Evolutionary conservation across 2,888 invertebrate species (phyloP).

Genomic region (Chrysolina haemoptera): DNA sequence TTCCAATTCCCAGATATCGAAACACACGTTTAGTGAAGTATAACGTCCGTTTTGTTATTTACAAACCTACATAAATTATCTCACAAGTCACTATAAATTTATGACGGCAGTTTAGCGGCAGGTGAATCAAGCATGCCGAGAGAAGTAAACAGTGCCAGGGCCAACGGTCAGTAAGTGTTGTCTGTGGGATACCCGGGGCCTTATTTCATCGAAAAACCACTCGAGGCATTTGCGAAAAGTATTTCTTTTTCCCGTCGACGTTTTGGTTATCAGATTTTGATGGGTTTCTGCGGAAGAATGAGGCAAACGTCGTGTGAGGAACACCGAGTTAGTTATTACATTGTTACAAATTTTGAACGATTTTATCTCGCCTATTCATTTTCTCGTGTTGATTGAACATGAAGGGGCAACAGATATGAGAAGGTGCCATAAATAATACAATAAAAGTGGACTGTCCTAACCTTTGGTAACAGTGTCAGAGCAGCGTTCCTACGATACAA

Average conservation of each 20-base stretch:
- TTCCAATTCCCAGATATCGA: conserved; percentile 30
- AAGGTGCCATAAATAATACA: not conserved
- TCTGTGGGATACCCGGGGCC: not conserved
- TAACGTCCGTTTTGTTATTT: conserved; percentile 57
- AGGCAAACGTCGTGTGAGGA: conserved; percentile 1
- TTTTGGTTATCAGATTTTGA: conserved; percentile 17
- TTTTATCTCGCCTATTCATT: not conserved
- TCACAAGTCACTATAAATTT: conserved; percentile 54
- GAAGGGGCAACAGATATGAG: not conserved
- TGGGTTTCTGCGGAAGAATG: conserved; percentile 6
- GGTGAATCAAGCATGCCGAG: conserved; percentile 55
- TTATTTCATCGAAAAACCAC: conserved; percentile 18
- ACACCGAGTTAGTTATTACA: conserved; percentile 1
- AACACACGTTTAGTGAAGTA: conserved; percentile 29
- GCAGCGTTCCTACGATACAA: too few relatives aligned
- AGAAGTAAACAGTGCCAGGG: conserved; percentile 17
- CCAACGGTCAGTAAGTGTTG: conserved; percentile 41
- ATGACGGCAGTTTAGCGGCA: conserved; percentile 62
- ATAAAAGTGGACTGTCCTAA: too few relatives aligned
- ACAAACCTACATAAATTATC: conserved; percentile 63
- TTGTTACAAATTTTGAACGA: not conserved
- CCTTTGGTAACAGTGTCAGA: too few relatives aligned
- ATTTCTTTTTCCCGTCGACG: not conserved
- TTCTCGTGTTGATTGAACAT: not conserved
- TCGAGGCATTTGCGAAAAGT: conserved; percentile 9